Conservation (phyloP, 2,113 vertebrate genomes). For the Elephas maximus region DNA sequence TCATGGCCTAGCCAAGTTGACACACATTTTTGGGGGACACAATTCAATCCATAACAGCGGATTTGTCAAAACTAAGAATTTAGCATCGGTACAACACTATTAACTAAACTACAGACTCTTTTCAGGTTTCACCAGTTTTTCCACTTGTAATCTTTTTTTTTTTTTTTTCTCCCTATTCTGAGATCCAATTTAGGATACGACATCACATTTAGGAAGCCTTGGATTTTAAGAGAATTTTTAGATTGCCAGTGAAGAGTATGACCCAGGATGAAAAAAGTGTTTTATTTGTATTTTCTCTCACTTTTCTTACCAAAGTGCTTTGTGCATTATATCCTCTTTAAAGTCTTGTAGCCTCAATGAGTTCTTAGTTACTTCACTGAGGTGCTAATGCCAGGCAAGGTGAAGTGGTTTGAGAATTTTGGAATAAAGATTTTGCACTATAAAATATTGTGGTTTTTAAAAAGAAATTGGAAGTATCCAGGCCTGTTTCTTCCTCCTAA, state of each 20-base stretch:
- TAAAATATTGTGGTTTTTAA: background rate
- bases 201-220: constrained; percentile 3
- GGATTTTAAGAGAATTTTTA: constrained; percentile 32
- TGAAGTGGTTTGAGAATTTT: background rate
- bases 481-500: background rate
- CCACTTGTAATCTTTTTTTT: background rate
- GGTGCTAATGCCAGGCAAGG: background rate
- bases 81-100: background rate
- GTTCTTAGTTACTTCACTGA: background rate
- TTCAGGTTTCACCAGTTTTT: background rate
- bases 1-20: too few relatives aligned
- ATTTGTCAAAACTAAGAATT: constrained; percentile 21
- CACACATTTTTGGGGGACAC: too few relatives aligned
- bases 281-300: background rate
- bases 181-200: background rate
- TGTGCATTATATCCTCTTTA: background rate
- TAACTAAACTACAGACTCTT: background rate
- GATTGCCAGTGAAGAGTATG: background rate
- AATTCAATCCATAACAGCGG: too few relatives aligned
- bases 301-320: background rate
- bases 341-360: background rate
- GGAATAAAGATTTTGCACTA: background rate
- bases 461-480: background rate
- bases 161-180: background rate
- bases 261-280: background rate